A percentile compares a stretch with the other conserved stretches of the same genome.
These are phyloP conservation scores for Ataeniobius toweri DNA, from an alignment of 2,797 vertebrate genomes.

Conservation along the genomic window DNA sequence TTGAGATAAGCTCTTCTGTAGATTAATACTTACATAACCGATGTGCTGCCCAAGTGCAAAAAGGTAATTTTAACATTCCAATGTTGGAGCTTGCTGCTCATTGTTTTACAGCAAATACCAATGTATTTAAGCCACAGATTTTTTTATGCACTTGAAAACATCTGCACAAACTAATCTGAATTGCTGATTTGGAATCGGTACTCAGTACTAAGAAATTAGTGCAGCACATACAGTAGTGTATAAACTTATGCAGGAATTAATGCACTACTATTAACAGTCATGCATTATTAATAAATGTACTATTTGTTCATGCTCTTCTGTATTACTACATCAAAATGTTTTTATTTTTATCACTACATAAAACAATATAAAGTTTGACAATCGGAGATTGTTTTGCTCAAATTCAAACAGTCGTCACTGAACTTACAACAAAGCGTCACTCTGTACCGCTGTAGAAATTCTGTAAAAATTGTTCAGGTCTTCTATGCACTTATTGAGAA, in stretches of 20 bases:
- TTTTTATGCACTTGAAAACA: neutral
- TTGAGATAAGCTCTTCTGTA: neutral
- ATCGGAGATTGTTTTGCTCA: neutral
- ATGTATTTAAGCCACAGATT: neutral
- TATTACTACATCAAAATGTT: too few species aligned
- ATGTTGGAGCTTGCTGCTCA: neutral
- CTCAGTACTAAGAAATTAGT: too few species aligned
- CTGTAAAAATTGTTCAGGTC: neutral
- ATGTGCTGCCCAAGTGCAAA: neutral
- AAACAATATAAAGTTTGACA: neutral
- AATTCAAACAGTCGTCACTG: neutral
- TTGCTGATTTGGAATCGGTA: neutral
- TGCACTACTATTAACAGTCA: neutral
- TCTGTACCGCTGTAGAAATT: neutral
- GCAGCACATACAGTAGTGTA: too few species aligned
- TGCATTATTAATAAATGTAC: neutral
- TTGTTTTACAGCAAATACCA: neutral
- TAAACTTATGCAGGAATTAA: neutral
- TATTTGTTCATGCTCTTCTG: neutral
- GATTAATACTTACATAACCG: neutral
- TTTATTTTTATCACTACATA: neutral
- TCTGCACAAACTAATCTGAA: too few species aligned
- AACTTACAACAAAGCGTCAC: neutral
- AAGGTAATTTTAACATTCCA: neutral
- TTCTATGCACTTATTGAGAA: neutral